Evolutionary conservation across 2,797 vertebrate genomes (phyloP).

Genomic region (Urosaurus nigricauda): DNA sequence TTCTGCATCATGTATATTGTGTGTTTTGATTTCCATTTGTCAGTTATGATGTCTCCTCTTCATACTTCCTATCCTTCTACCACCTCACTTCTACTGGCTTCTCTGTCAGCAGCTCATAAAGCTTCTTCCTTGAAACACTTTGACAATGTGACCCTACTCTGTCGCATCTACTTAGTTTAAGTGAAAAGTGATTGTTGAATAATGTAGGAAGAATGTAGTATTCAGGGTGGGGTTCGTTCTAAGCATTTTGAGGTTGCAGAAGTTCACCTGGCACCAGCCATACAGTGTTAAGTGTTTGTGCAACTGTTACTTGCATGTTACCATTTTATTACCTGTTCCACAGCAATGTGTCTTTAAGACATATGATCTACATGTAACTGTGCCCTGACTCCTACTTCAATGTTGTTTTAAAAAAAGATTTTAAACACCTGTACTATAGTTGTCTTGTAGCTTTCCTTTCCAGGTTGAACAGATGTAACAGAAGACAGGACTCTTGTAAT

Average conservation of each 20-base stretch:
- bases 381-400: too few relatives aligned
- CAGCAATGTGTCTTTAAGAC: background rate
- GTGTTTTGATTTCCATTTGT: background rate
- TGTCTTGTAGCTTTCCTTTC: background rate
- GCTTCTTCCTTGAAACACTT: conserved; percentile 21
- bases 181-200: conserved; percentile 22
- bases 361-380: background rate
- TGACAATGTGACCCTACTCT: conserved; percentile 20
- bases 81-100: background rate
- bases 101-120: conserved; percentile 19
- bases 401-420: background rate
- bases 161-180: conserved; percentile 20
- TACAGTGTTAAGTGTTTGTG: background rate
- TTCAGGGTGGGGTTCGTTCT: background rate
- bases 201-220: conserved; percentile 9
- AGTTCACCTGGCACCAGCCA: background rate
- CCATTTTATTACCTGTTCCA: background rate
- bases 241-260: conserved; percentile 22
- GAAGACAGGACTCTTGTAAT: background rate
- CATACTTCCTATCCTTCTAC: background rate
- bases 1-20: background rate
- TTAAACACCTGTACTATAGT: background rate
- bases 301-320: background rate
- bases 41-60: background rate
- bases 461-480: background rate